These are phyloP conservation scores for Pampusana beccarii DNA, from an alignment of 2,113 vertebrate species.

Conservation along the genomic window DNA sequence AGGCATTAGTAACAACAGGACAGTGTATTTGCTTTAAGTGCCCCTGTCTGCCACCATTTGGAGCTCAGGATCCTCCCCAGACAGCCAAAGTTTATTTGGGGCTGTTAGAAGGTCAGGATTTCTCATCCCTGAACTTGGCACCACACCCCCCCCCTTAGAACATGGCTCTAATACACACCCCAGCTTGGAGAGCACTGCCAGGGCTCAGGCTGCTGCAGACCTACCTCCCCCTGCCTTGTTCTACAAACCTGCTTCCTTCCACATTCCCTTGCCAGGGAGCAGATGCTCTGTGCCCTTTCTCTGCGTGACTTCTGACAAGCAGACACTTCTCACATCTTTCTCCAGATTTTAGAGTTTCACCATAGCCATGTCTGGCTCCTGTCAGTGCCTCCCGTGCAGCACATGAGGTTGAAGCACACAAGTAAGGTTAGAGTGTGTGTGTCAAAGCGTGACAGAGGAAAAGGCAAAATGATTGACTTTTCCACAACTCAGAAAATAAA, in stretches of 20 bases:
- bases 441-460: background rate
- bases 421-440: accelerated
- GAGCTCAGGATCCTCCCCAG: background rate
- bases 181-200: background rate
- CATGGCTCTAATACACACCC: accelerated
- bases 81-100: background rate
- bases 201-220: background rate
- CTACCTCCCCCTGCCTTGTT: background rate
- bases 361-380: background rate
- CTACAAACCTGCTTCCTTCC: background rate
- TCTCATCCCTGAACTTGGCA: background rate
- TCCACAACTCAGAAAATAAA: too few relatives aligned
- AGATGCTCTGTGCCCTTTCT: background rate
- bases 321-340: background rate
- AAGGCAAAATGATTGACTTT: background rate
- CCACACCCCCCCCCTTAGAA: background rate
- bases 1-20: background rate
- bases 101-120: background rate
- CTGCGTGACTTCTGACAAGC: background rate
- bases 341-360: background rate
- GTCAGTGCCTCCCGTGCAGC: background rate
- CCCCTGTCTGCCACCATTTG: accelerated
- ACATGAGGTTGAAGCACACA: background rate
- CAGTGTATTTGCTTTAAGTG: background rate
- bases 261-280: accelerated